Evolutionary conservation across 2,797 vertebrate genomes (phyloP).

Genomic region (Spinus pinus): DNA sequence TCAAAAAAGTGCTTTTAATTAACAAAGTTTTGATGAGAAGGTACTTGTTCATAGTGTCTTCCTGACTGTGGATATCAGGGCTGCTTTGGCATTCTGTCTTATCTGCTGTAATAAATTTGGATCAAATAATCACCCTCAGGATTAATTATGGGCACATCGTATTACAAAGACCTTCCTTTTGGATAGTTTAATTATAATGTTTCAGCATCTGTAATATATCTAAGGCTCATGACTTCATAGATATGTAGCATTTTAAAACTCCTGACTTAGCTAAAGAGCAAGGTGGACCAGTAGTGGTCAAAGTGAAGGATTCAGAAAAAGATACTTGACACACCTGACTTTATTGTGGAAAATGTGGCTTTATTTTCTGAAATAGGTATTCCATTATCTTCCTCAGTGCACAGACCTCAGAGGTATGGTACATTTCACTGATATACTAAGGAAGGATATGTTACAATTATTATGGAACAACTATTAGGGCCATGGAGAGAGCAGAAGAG

Average conservation of each 20-base stretch:
- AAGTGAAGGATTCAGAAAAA: slow-evolving; percentile 29
- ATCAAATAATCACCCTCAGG: neutral
- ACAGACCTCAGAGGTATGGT: neutral
- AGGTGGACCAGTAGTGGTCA: neutral
- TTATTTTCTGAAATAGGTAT: slow-evolving; percentile 44
- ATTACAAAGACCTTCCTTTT: neutral
- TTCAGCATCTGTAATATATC: neutral
- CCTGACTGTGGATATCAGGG: neutral
- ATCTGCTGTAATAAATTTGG: slow-evolving; percentile 13
- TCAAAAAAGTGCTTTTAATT: slow-evolving; percentile 47
- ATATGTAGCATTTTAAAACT: neutral
- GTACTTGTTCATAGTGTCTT: neutral
- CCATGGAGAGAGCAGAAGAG: neutral
- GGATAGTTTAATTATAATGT: slow-evolving; percentile 2
- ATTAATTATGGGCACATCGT: slow-evolving; percentile 18
- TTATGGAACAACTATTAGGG: neutral
- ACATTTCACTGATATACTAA: neutral
- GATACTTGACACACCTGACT: slow-evolving; percentile 26
- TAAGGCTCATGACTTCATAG: neutral
- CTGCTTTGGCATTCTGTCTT: neutral
- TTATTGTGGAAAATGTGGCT: slow-evolving; percentile 34
- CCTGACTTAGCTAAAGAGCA: slow-evolving; percentile 10
- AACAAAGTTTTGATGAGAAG: slow-evolving; percentile 26
- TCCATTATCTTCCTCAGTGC: neutral
- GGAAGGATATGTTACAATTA: neutral